Conservation (phyloP, 2,113 vertebrate genomes). For the Crotophaga sulcirostris region DNA sequence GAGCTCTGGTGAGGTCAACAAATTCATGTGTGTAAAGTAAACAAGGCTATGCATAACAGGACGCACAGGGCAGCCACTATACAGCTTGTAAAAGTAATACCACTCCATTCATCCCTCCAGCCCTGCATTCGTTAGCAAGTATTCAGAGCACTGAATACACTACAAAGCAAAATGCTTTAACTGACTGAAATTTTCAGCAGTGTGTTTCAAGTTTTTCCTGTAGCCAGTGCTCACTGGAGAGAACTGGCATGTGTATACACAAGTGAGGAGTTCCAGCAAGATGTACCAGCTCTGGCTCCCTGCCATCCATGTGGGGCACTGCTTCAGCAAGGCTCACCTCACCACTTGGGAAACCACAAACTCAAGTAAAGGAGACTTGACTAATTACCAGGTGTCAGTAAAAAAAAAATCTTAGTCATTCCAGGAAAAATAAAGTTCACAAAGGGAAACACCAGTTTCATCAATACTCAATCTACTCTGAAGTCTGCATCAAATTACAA, state of each 20-base stretch:
- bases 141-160: neutral
- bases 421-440: neutral
- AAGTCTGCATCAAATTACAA: neutral
- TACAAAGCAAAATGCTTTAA: neutral
- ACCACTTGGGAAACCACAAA: neutral
- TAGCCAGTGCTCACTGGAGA: neutral
- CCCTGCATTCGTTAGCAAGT: neutral
- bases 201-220: neutral
- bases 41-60: neutral
- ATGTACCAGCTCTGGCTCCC: neutral
- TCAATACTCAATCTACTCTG: neutral
- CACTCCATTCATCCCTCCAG: neutral
- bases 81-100: slow-evolving; percentile 18
- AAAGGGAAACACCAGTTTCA: neutral
- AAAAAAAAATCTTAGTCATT: neutral
- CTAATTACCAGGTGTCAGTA: neutral
- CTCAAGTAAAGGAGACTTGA: neutral
- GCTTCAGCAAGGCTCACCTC: neutral
- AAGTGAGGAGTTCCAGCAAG: neutral
- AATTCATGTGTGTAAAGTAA: slow-evolving; percentile 25
- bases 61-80: neutral
- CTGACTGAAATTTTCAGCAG: neutral
- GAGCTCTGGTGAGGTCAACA: slow-evolving; percentile 28
- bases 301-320: neutral
- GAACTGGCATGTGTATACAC: neutral